These are phyloP conservation scores for Trypoxylus dichotomus DNA, from an alignment of 1,140 invertebrate genomes.

Conservation along the genomic window DNA sequence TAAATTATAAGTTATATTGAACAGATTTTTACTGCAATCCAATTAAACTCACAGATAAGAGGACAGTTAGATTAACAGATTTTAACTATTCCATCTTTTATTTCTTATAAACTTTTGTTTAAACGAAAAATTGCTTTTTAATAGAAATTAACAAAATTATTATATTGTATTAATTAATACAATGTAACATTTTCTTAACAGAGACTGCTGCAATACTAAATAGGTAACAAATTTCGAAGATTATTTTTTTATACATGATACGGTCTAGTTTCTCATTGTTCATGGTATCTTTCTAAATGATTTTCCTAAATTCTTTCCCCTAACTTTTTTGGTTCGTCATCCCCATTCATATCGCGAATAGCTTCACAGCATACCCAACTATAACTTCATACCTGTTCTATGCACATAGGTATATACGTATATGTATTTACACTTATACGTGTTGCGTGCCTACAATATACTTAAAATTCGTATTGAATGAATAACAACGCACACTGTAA, in stretches of 20 bases:
- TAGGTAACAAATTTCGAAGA: neutral
- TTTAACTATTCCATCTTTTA: too few relatives aligned
- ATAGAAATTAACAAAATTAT: too few relatives aligned
- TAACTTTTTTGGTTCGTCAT: neutral
- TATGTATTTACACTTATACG: neutral
- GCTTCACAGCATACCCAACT: neutral
- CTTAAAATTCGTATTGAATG: constrained; percentile 40
- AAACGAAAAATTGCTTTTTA: too few relatives aligned
- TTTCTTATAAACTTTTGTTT: too few relatives aligned
- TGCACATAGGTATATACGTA: neutral
- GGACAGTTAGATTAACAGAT: too few relatives aligned
- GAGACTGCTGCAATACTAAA: neutral
- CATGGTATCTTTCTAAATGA: neutral
- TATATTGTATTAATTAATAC: too few relatives aligned
- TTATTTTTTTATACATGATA: neutral
- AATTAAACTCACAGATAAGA: too few relatives aligned
- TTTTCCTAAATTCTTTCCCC: neutral
- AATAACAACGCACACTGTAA: constrained; percentile 44
- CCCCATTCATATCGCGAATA: neutral
- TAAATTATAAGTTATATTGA: too few relatives aligned
- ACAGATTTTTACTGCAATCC: too few relatives aligned
- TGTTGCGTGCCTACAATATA: constrained; percentile 21
- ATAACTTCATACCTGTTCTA: constrained; percentile 9
- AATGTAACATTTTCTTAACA: too few relatives aligned
- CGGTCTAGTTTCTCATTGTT: neutral